phyloP scores from a whole-genome alignment of 2,113 vertebrate genomes.

The Panthera leo region DNA sequence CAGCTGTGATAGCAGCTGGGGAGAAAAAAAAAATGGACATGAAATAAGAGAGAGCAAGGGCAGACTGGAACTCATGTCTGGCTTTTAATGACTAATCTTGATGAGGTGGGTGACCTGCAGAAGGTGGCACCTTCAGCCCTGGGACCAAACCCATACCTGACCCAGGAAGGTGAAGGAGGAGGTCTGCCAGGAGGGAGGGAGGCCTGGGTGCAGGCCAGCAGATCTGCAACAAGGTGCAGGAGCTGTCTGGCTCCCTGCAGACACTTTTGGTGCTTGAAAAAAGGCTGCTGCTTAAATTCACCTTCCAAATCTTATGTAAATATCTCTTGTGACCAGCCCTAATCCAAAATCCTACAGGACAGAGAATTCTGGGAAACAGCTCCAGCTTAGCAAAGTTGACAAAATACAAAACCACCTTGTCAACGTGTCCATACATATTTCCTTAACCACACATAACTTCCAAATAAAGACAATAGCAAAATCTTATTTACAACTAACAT shows the following conservation, averaged over 20 bases:
- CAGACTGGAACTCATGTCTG: neutral
- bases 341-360: neutral
- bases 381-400: neutral
- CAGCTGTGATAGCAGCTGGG: neutral
- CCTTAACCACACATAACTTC: neutral
- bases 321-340: neutral
- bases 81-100: neutral
- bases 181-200: neutral
- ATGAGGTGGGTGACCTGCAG: neutral
- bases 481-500: neutral
- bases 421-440: neutral
- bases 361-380: neutral
- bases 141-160: neutral
- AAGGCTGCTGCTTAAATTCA: neutral
- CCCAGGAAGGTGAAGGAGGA: neutral
- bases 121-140: neutral
- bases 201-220: neutral
- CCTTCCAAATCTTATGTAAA: neutral
- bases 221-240: neutral
- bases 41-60: neutral
- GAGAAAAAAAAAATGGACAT: neutral
- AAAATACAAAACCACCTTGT: neutral
- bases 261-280: neutral
- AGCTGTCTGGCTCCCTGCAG: fast-evolving
- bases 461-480: neutral